phyloP scores from a whole-genome alignment of 2,797 vertebrate species.

The Coranthus polyacanthus region DNA sequence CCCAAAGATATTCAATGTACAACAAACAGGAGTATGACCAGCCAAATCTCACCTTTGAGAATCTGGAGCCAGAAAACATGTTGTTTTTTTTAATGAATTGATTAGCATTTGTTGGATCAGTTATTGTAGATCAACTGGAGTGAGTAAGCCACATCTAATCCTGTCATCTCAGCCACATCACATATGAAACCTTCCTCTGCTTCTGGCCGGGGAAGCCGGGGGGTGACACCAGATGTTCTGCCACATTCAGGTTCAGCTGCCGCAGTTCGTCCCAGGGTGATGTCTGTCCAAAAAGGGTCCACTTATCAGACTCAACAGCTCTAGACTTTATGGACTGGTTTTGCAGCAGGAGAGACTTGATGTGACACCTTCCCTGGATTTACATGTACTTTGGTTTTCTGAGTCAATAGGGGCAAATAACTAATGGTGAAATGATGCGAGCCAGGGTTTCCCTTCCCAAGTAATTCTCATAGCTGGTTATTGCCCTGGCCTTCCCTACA shows the following conservation, averaged over 20 bases:
- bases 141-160: not conserved
- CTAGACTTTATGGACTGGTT: conserved; percentile 49
- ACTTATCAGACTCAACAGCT: conserved; percentile 44
- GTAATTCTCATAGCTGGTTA: no score
- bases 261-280: conserved; percentile 49
- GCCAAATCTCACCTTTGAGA: no score
- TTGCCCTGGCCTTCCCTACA: no score
- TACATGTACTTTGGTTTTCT: not conserved
- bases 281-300: conserved; percentile 54
- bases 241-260: conserved; percentile 47
- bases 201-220: conserved; percentile 1
- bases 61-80: not conserved
- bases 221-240: conserved; percentile 62
- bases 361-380: conserved; percentile 3
- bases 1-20: not conserved
- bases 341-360: conserved; percentile 12
- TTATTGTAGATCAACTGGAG: no score
- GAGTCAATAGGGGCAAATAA: no score
- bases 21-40: not conserved
- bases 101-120: no score
- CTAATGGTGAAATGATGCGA: no score
- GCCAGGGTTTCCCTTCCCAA: no score
- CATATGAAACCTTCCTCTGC: no score
- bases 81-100: no score
- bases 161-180: conserved; percentile 5